Evolutionary conservation across 2,888 invertebrate species (phyloP).

Genomic region (Eilema griseolum): DNA sequence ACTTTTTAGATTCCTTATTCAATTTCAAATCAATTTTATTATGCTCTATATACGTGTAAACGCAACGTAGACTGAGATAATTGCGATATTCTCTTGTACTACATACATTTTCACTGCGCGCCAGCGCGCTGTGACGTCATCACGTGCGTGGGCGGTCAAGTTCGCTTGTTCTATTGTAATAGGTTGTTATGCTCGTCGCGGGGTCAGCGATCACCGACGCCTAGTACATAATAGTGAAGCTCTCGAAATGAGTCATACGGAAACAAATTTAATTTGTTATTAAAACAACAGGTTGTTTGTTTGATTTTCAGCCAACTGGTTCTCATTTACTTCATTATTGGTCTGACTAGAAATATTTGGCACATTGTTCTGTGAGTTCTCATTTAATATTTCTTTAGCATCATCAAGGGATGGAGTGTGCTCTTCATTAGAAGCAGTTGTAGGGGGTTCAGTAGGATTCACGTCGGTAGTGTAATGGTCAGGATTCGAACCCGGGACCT

Average conservation of each 20-base stretch:
- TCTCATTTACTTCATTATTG: conserved; percentile 25
- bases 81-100: too few species aligned
- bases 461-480: too few species aligned
- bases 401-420: conserved; percentile 43
- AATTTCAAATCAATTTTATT: too few species aligned
- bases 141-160: conserved; percentile 83
- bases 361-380: conserved; percentile 28
- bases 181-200: conserved; percentile 65
- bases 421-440: conserved; percentile 40
- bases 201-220: conserved; percentile 76
- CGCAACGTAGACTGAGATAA: too few species aligned
- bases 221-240: conserved; percentile 64
- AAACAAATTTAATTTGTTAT: conserved; percentile 66
- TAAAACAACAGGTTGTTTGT: conserved; percentile 70
- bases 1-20: too few species aligned
- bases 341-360: conserved; percentile 33
- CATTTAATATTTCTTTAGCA: conserved; percentile 34
- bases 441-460: conserved; percentile 47
- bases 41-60: too few species aligned
- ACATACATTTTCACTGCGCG: too few species aligned
- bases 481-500: too few species aligned
- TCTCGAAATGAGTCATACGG: conserved; percentile 71
- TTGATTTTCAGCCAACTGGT: conserved; percentile 12
- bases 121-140: too few species aligned
- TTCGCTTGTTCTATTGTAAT: conserved; percentile 71